Percentiles rank a stretch among this genome's conserved stretches.
phyloP scores from a whole-genome alignment of 1,140 invertebrate species.

The Leptestheria dahalacensis region DNA sequence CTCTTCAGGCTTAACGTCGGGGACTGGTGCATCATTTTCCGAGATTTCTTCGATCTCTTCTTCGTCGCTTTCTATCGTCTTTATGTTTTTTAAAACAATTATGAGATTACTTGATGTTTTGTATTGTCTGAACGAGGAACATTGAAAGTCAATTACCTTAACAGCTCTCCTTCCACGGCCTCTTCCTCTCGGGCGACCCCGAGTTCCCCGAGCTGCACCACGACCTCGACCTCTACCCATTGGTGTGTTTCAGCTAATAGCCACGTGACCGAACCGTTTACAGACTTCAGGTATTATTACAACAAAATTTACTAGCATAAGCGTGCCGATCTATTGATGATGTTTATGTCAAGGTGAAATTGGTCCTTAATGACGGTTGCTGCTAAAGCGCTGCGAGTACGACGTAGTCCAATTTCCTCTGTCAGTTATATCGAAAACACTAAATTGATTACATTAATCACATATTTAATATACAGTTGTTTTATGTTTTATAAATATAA shows the following conservation, averaged over 20 bases:
- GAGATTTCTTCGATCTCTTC: slow-evolving; percentile 38
- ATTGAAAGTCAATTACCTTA: slow-evolving; percentile 31
- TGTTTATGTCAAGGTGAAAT: no score
- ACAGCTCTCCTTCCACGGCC: slow-evolving; percentile 53
- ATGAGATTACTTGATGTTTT: not conserved
- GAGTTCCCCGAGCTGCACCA: slow-evolving; percentile 41
- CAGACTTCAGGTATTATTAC: no score
- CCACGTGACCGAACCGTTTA: not conserved
- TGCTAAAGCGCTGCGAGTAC: no score
- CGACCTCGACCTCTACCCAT: slow-evolving; percentile 32
- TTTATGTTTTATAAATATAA: no score
- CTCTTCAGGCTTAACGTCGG: not conserved
- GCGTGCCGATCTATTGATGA: no score
- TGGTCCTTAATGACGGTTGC: no score
- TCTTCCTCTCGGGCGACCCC: slow-evolving; percentile 47
- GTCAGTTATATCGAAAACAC: no score
- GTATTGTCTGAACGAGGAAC: no score
- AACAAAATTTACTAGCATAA: no score
- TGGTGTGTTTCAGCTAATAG: not conserved
- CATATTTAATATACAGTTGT: no score
- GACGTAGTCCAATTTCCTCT: no score
- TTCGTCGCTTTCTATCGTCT: slow-evolving; percentile 52
- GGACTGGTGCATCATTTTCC: slow-evolving; percentile 23
- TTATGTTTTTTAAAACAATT: not conserved
- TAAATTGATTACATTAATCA: no score